phyloP scores from a whole-genome alignment of 2,113 vertebrate genomes.

The Gasterosteus aculeatus region DNA sequence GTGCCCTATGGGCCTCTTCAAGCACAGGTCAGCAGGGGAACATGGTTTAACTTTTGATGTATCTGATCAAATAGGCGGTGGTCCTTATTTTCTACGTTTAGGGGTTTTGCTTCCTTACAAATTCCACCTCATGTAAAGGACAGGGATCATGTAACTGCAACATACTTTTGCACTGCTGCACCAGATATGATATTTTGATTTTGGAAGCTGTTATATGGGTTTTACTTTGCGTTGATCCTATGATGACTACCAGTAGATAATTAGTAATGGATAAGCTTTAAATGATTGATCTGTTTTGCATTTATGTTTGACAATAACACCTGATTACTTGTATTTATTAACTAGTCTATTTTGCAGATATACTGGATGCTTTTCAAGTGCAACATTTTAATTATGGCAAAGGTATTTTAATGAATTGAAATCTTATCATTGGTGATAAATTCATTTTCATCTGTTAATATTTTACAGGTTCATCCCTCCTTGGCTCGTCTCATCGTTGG shows the following conservation, averaged over 20 bases:
- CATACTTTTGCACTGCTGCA: background rate
- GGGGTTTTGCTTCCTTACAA: background rate
- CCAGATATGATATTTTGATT: background rate
- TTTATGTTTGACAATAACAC: conserved; percentile 2
- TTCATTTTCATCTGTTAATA: conserved; percentile 23
- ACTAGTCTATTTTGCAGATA: background rate
- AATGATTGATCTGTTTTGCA: background rate
- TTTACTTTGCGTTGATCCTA: background rate
- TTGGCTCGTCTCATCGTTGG: conserved; percentile 83
- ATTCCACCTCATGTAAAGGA: background rate
- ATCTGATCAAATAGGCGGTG: background rate
- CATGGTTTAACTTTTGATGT: background rate
- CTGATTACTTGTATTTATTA: background rate
- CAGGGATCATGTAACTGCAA: background rate
- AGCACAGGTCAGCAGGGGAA: conserved; percentile 81
- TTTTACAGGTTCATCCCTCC: conserved; percentile 81
- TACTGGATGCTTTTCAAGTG: background rate
- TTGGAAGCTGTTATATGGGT: background rate
- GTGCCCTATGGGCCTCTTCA: conserved; percentile 91
- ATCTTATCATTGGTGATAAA: background rate
- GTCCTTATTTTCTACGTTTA: background rate
- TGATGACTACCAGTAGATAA: background rate
- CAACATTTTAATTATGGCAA: background rate
- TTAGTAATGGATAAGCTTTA: conserved; percentile 4
- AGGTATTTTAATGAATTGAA: conserved; percentile 4